These are phyloP conservation scores for Leuciscus idus DNA, from an alignment of 2,113 vertebrate species.

Conservation along the genomic window DNA sequence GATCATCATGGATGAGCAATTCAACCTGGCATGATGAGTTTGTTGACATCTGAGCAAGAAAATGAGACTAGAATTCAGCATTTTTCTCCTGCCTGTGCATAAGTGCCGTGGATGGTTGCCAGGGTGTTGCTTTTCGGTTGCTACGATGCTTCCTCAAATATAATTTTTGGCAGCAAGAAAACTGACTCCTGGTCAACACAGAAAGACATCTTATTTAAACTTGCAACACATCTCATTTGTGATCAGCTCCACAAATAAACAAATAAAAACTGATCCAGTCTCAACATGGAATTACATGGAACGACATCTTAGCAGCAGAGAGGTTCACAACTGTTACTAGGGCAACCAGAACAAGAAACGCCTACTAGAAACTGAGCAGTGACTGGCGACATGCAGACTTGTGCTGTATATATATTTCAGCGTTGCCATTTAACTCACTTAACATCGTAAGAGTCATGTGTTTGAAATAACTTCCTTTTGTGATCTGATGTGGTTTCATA, in stretches of 20 bases:
- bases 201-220: neutral
- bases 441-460: too few species aligned
- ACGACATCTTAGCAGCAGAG: neutral
- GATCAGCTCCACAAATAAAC: neutral
- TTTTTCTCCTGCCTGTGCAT: neutral
- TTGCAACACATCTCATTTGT: neutral
- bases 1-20: constrained; percentile 32
- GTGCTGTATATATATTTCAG: too few species aligned
- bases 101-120: neutral
- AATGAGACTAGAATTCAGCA: neutral
- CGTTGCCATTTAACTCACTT: too few species aligned
- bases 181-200: neutral
- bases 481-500: too few species aligned
- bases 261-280: neutral
- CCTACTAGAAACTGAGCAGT: neutral
- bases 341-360: neutral
- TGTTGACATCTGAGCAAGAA: constrained; percentile 6
- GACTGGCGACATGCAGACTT: neutral
- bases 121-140: neutral
- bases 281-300: neutral
- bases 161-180: neutral
- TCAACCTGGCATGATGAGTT: constrained; percentile 26
- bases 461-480: too few species aligned
- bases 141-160: neutral
- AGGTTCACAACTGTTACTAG: constrained; percentile 15